Evolutionary conservation across 2,888 invertebrate genomes (phyloP).

Genomic region (Ophion obscuratus): DNA sequence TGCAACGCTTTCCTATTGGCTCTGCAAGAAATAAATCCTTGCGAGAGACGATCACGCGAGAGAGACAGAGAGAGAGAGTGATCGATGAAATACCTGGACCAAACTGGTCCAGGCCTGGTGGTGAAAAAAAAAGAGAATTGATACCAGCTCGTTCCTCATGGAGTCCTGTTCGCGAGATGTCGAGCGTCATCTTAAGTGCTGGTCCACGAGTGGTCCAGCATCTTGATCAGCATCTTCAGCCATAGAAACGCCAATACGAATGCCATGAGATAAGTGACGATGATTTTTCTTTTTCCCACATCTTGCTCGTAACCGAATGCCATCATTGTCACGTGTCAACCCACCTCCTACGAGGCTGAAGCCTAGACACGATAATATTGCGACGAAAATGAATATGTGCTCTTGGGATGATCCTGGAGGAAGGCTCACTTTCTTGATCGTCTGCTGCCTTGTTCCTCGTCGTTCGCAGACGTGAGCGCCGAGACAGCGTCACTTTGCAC

Average conservation of each 20-base stretch:
- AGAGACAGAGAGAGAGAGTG: background rate
- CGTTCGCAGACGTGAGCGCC: constrained; percentile 78
- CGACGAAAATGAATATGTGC: background rate
- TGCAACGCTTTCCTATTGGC: background rate
- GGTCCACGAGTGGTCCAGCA: constrained; percentile 67
- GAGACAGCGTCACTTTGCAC: constrained; percentile 71
- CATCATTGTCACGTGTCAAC: background rate
- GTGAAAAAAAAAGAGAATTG: constrained; percentile 28
- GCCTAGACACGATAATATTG: too few species aligned
- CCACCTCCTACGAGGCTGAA: too few species aligned
- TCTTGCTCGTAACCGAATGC: background rate
- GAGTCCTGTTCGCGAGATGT: constrained; percentile 69
- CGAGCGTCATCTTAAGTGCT: constrained; percentile 72
- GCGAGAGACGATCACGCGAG: background rate
- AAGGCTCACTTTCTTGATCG: constrained; percentile 63
- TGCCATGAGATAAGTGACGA: constrained; percentile 17
- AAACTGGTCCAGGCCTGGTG: constrained; percentile 63
- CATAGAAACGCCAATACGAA: constrained; percentile 12
- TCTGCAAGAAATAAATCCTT: background rate
- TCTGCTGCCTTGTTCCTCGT: constrained; percentile 67
- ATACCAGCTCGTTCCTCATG: constrained; percentile 63
- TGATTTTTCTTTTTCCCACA: constrained; percentile 13
- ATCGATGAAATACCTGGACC: background rate
- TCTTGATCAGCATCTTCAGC: constrained; percentile 67
- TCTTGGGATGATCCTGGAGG: constrained; percentile 38